Percentiles rank a stretch among this genome's conserved stretches.
phyloP scores from a whole-genome alignment of 2,888 invertebrate genomes.

The Nemurella pictetii region DNA sequence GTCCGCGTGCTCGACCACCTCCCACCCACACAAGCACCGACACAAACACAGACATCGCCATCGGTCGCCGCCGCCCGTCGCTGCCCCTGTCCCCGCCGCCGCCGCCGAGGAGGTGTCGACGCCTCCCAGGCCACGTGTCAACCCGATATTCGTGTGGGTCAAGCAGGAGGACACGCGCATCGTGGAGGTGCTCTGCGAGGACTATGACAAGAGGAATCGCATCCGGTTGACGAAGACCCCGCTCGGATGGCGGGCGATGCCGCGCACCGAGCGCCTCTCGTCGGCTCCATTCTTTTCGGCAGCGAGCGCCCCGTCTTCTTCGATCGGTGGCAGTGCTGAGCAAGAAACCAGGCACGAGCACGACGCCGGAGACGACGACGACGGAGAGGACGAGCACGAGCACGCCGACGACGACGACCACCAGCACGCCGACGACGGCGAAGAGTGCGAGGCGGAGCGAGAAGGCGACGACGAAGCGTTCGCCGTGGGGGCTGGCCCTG shows the following conservation, averaged over 20 bases:
- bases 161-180: conserved; percentile 78
- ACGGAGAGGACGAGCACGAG: conserved; percentile 32
- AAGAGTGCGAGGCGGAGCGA: conserved; percentile 33
- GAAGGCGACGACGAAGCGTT: neutral
- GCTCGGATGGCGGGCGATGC: conserved; percentile 81
- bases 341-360: conserved; percentile 20
- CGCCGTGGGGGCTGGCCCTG: neutral
- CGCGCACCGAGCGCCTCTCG: conserved; percentile 66
- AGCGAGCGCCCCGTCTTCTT: conserved; percentile 45
- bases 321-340: conserved; percentile 38
- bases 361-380: conserved; percentile 37
- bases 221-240: conserved; percentile 80
- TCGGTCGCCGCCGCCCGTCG: conserved; percentile 40
- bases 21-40: conserved; percentile 45
- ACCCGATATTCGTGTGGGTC: conserved; percentile 85
- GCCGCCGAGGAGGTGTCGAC: conserved; percentile 43
- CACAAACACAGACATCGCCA: conserved; percentile 43
- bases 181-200: conserved; percentile 83
- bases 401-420: conserved; percentile 1
- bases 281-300: conserved; percentile 45
- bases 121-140: conserved; percentile 61
- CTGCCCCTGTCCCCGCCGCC: conserved; percentile 25
- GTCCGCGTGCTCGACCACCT: conserved; percentile 42
- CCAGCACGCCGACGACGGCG: conserved; percentile 28
- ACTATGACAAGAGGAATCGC: conserved; percentile 83